A percentile compares a stretch with the other conserved stretches of the same genome.
phyloP scores from a whole-genome alignment of 1,140 invertebrate genomes.

The Ctenoplectra terminalis region DNA sequence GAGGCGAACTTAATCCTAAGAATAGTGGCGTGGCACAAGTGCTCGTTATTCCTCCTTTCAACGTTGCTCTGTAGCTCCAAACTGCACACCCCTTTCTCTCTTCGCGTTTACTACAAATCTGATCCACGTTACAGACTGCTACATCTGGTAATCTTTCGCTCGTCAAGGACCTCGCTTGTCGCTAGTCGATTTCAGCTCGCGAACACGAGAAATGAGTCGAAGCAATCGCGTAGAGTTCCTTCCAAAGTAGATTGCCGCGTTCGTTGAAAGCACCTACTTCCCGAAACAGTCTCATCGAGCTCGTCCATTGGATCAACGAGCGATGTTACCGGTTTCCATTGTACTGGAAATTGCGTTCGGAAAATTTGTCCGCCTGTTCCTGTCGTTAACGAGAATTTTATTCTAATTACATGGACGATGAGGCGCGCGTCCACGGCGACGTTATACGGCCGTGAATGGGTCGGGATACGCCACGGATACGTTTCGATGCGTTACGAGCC shows the following conservation, averaged over 20 bases:
- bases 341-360: slow-evolving; percentile 1
- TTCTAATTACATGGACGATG: slow-evolving; percentile 11
- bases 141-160: not conserved
- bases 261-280: not conserved
- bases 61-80: not conserved
- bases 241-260: not conserved
- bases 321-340: not conserved
- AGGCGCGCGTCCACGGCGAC: not conserved
- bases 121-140: not conserved
- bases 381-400: slow-evolving; percentile 25
- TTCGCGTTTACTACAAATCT: not conserved
- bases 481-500: slow-evolving; percentile 13
- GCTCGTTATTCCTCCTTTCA: slow-evolving; percentile 51
- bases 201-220: not conserved
- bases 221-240: not conserved
- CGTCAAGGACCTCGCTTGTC: not conserved
- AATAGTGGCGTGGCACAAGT: slow-evolving; percentile 14
- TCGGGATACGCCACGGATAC: not conserved
- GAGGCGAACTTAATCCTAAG: slow-evolving; percentile 45
- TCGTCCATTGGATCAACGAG: not conserved
- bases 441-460: not conserved
- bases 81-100: not conserved
- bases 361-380: slow-evolving; percentile 2
- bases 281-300: not conserved
- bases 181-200: not conserved